Percentiles rank a stretch among this genome's conserved stretches.
These are phyloP conservation scores for Danio albolineatus DNA, from an alignment of 2,797 vertebrate genomes.

Conservation along the genomic window DNA sequence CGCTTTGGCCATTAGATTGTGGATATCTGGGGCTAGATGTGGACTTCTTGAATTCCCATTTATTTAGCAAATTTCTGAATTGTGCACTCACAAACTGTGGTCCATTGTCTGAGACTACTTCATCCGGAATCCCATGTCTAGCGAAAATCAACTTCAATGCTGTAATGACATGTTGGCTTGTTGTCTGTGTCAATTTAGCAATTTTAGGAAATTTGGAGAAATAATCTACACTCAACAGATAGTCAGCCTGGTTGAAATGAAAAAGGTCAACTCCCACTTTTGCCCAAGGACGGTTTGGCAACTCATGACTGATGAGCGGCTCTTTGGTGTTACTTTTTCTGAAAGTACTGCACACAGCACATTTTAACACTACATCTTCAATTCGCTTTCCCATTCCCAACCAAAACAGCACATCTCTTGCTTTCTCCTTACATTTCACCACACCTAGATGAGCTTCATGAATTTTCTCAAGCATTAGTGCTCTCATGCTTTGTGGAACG, in stretches of 20 bases:
- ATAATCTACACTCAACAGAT: neutral
- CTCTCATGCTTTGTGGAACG: neutral
- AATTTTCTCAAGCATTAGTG: neutral
- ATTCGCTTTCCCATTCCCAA: neutral
- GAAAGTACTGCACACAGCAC: neutral
- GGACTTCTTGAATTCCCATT: neutral
- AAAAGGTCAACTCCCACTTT: neutral
- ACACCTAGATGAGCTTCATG: constrained; percentile 1
- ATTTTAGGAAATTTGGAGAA: neutral
- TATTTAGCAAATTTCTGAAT: neutral
- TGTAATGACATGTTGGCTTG: neutral
- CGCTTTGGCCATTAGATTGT: neutral
- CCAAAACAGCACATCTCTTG: neutral
- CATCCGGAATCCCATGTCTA: neutral
- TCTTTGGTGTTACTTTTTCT: neutral
- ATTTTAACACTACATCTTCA: neutral
- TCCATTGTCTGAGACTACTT: neutral
- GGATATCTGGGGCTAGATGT: neutral
- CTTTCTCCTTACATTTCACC: neutral
- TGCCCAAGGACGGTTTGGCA: no score
- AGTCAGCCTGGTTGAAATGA: neutral
- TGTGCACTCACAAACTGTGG: neutral
- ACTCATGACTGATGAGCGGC: neutral
- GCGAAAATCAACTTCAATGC: neutral
- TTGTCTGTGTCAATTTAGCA: neutral